Conservation (phyloP, 2,113 vertebrate species). For the Nanorana parkeri region DNA sequence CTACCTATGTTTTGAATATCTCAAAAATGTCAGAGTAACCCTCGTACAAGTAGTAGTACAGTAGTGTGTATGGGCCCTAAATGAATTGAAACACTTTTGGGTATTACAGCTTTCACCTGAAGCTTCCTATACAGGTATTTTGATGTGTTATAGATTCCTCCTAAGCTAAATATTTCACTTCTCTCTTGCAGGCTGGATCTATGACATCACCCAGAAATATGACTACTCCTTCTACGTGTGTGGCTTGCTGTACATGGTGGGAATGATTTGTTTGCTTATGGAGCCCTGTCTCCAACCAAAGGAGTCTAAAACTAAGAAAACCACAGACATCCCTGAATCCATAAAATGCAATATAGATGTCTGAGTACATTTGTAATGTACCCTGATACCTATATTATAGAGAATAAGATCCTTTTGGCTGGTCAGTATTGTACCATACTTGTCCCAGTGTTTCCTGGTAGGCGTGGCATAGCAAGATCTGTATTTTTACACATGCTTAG, state of each 20-base stretch:
- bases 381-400: too few species aligned
- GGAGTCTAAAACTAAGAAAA: conserved; percentile 65
- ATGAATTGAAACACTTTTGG: too few species aligned
- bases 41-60: too few species aligned
- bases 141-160: too few species aligned
- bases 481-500: not conserved
- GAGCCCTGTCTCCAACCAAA: conserved; percentile 74
- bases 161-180: conserved; percentile 3
- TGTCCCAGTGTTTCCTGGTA: too few species aligned
- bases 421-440: not conserved
- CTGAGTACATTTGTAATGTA: too few species aligned
- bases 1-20: too few species aligned
- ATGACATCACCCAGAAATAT: conserved; percentile 80
- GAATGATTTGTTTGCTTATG: conserved; percentile 75
- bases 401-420: not conserved
- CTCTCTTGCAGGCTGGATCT: conserved; percentile 81
- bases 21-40: too few species aligned
- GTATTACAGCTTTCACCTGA: too few species aligned
- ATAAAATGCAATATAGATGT: not conserved
- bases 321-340: not conserved
- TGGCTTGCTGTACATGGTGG: conserved; percentile 78
- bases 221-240: conserved; percentile 82
- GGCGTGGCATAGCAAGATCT: not conserved
- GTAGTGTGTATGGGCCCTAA: too few species aligned
- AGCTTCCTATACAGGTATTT: too few species aligned